These are phyloP conservation scores for Aplysina aerophoba DNA, from an alignment of 37 sponge, comb jelly and placozoan genomes.

Conservation along the genomic window DNA sequence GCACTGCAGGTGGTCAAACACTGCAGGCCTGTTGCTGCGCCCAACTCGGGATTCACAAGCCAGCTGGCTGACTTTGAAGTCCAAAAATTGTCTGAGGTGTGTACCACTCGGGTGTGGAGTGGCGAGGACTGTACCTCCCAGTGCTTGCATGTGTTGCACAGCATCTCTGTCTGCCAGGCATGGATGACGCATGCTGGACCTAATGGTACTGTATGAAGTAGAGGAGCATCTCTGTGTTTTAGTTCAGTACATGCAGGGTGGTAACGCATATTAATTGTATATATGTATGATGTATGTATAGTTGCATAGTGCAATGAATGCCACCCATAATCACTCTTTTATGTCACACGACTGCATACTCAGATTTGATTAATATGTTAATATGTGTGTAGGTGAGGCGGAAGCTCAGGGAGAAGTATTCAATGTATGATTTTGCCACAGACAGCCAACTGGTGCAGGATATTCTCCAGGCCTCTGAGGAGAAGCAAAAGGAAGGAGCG, in stretches of 20 bases:
- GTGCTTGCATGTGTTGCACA: too few relatives aligned
- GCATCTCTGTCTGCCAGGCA: too few relatives aligned
- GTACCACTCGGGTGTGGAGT: neutral
- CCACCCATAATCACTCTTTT: too few relatives aligned
- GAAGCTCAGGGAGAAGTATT: neutral
- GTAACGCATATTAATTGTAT: too few relatives aligned
- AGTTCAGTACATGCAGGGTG: too few relatives aligned
- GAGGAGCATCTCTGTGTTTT: too few relatives aligned
- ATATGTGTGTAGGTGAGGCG: neutral
- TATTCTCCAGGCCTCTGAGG: neutral
- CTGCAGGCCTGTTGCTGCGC: constrained; percentile 69
- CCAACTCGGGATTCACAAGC: constrained; percentile 73
- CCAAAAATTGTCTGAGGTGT: constrained; percentile 34
- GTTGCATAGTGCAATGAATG: too few relatives aligned
- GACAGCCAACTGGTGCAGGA: neutral
- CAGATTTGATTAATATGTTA: too few relatives aligned
- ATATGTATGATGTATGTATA: too few relatives aligned
- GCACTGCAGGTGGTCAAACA: constrained; percentile 57
- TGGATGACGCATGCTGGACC: too few relatives aligned
- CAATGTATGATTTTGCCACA: constrained; percentile 13
- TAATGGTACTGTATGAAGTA: too few relatives aligned
- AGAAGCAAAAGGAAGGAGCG: neutral
- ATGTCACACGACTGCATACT: too few relatives aligned
- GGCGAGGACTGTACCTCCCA: neutral
- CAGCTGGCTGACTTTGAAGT: constrained; percentile 66